phyloP scores from a whole-genome alignment of 2,888 invertebrate species.

The Invenusta paracnida region DNA sequence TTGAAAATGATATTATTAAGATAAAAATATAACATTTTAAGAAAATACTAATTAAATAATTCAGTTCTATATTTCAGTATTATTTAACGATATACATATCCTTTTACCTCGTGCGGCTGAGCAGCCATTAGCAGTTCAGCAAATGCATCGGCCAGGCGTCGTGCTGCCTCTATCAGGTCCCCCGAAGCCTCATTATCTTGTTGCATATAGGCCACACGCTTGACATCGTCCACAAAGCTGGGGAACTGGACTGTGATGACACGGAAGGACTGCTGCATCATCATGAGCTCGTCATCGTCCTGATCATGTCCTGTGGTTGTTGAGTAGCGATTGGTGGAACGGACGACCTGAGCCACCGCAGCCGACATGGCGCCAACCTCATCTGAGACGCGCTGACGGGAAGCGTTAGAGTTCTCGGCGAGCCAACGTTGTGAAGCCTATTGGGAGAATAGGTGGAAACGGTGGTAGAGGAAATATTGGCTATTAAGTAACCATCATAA shows the following conservation, averaged over 20 bases:
- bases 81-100: neutral
- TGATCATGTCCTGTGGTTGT: neutral
- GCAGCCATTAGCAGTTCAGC: conserved; percentile 87
- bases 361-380: conserved; percentile 38
- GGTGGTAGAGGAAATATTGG: too few relatives aligned
- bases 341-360: conserved; percentile 32
- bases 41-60: too few relatives aligned
- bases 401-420: neutral
- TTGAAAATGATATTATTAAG: too few relatives aligned
- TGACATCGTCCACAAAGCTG: conserved; percentile 33
- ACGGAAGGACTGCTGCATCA: conserved; percentile 19
- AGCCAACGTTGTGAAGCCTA: conserved; percentile 28
- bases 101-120: conserved; percentile 67
- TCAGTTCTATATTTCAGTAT: too few relatives aligned
- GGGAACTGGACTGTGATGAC: conserved; percentile 35
- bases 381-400: conserved; percentile 24
- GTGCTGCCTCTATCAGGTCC: conserved; percentile 80
- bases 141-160: conserved; percentile 81
- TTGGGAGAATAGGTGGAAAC: too few relatives aligned
- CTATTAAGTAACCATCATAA: too few relatives aligned
- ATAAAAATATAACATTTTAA: too few relatives aligned
- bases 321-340: neutral
- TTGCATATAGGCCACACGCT: conserved; percentile 62
- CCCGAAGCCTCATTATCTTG: conserved; percentile 74
- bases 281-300: neutral